Base-by-base conservation (phyloP, 1,140 invertebrate species). In the Drosophila subpulchrella region DNA sequence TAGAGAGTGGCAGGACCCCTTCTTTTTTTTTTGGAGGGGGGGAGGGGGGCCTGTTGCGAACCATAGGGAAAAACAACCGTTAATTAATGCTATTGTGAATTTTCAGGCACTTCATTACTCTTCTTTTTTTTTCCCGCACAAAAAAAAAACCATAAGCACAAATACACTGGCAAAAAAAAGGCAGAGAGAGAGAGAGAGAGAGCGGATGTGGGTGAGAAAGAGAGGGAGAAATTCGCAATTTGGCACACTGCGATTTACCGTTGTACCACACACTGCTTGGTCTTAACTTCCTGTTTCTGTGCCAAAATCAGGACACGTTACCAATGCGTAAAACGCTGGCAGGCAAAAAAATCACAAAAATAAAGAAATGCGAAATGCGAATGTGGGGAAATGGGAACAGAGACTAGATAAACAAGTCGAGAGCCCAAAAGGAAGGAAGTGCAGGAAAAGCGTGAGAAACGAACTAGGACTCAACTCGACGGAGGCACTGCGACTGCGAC, bases 401-500 rank as follows among this genome's bases (percentile, higher is more conserved):
- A 7, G 17, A 42, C n/a, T 42, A 17, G 42, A 34, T 15, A 32
- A 32, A 32, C 30, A 51, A 34, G n/a, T 5, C 15, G 34, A 47
- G 66, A 27, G 27, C 27, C 27, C 53, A 44, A 32, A 30, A 32
- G 34, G 41, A 24, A 38, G 51, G 24, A 71, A 70, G 70, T 55
- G 57, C 36, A 66, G 53, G 20, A 56, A 50, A 71, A 71, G 65
- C 53, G 66, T 58, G 48, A 44, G 71, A 70, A 48, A 47, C 67
- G 44, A 71, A 72, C 36, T 58, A 70, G 66, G 34, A 72, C 68
- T 72, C 68, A 72, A 72, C 68, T 72, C 68, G 68, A 71, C 68
- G 68, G 54, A 72, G 67, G 67, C 67, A 51, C 50, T 62, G 39
- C 51, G 50, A 38, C 51, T 72, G 66, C 65, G 68, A 72, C 67